phyloP scores from a whole-genome alignment of 35 echinoderm and acorn worm species.

The Hemicentrotus pulcherrimus region DNA sequence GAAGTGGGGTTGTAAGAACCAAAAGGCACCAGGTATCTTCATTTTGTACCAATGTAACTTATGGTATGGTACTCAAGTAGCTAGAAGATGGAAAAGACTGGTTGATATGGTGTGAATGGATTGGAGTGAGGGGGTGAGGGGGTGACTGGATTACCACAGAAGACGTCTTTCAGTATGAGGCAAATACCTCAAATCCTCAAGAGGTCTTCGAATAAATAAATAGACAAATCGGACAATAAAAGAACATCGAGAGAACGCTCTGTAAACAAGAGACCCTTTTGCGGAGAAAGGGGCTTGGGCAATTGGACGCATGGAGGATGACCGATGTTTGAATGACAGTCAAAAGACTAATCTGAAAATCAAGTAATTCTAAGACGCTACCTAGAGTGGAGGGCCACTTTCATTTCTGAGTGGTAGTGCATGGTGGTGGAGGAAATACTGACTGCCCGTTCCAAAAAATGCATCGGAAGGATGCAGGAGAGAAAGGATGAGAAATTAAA shows the following conservation, averaged over 20 bases:
- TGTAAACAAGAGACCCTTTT: slow-evolving; percentile 1
- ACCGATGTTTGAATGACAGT: slow-evolving; percentile 9
- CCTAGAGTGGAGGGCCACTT: slow-evolving; percentile 1
- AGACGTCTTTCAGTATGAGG: background rate
- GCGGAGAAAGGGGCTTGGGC: background rate
- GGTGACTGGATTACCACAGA: background rate
- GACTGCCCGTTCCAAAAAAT: background rate
- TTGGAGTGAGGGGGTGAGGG: background rate
- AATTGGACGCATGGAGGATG: background rate
- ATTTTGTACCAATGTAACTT: no score
- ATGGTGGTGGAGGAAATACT: background rate
- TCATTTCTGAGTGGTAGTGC: background rate
- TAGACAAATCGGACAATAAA: background rate
- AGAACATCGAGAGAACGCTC: background rate
- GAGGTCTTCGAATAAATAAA: slow-evolving; percentile 35
- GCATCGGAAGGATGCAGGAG: background rate
- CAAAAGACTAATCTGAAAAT: slow-evolving; percentile 23
- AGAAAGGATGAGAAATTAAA: background rate
- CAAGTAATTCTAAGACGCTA: background rate
- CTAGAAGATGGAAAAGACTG: background rate
- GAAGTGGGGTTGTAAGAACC: background rate
- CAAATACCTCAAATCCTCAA: slow-evolving; percentile 38
- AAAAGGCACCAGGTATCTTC: background rate
- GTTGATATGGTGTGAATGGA: background rate
- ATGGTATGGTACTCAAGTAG: background rate